Evolutionary conservation across 2,113 vertebrate genomes (phyloP), one percentile per base, ranked within the genome.

Genomic region (Planiliza haematocheilus): DNA sequence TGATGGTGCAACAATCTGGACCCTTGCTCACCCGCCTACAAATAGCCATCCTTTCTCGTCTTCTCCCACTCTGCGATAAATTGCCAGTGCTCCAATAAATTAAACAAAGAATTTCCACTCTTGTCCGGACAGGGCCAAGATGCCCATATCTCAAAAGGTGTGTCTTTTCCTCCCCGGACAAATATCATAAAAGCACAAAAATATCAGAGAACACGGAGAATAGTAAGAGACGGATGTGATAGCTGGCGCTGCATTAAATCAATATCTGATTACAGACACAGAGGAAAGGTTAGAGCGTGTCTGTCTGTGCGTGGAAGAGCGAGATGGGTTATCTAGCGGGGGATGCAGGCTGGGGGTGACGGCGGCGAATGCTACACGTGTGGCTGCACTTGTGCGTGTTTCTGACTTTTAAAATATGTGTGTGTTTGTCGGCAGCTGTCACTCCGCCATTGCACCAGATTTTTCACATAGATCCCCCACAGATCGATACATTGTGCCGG

Each of bases 191-290:
- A 82, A 77, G 45, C 50, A 50, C 49, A 38, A 57, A 80, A 81
- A 84, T 82, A 68, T 64, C 45, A 67, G 45, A 37, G 39, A 79
- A 30, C 58, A 61, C 46, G 37, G 70, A 82, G 55, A 74, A 82
- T 66, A 64, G 62, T 42, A 5, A 53, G 63, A 82, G 82, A 85
- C 82, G 84, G 73, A 85, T 88, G 77, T 77, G 84, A 87, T 86
- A 79, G 55, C 76, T 17, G 37, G 52, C 24, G 57, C 58, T 61
- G 68, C 64, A 65, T 79, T 89, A 67, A 85, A 89, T 89, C 81
- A 79, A 89, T 89, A 89, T 80, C 70, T 85, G 82, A 86, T 88
- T 83, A 86, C 71, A 65, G 50, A 73, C 59, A 42, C 49, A 34
- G 48, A 77, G 69, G 56, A 71, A 53, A 82, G 76, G 70, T 78